Evolutionary conservation across 2,888 invertebrate genomes (phyloP), one percentile per base, ranked within the genome.

Genomic region (Venusia cambrica): DNA sequence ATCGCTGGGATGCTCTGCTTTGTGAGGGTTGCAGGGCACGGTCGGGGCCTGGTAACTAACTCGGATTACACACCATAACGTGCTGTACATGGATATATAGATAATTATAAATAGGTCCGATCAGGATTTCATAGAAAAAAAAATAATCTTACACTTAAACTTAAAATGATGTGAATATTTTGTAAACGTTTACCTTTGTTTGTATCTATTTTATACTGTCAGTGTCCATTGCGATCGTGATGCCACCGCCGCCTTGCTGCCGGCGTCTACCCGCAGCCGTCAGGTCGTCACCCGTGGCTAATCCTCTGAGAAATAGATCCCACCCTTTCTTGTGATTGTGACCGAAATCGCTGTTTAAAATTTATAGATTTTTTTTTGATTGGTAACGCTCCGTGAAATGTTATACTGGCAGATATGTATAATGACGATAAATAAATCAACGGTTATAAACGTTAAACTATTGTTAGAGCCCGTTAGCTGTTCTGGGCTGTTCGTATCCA

Each of bases 1-100:
- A 85, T 85, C 62, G 78, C 59, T 67, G 72, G 60, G 57, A 61
- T 57, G 57, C 69, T 72, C 72, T 70, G 70, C 76, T 78, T 74
- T 74, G 67, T 61, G 64, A 71, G 69, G 68, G 69, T 66, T 62
- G 62, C 51, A 60, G 56, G 50, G 56, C 58, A 22, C 27, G 28
- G 15, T 8, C 27, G 4, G 8, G 27, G n/a, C 8, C 14, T 22
- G 16, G 10, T 15, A 9, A 13, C 21, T 17, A 26, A 16, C 13
- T 13, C 1, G 3, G 26, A 26, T 27, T 16, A 12, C 20, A 15
- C 18, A 19, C 17, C 4, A 6, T 2, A 17, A 6, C 6, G 7
- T 30, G 12, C 16, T 22, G 15, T 21, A 24, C n/a, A n/a, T n/a
- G n/a, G n/a, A n/a, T 22, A 5, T 8, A 30, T 10, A 8, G 7